Evolutionary conservation across 2,888 invertebrate species (phyloP), one percentile per base, ranked within the genome.

Genomic region (Aplocera efformata): DNA sequence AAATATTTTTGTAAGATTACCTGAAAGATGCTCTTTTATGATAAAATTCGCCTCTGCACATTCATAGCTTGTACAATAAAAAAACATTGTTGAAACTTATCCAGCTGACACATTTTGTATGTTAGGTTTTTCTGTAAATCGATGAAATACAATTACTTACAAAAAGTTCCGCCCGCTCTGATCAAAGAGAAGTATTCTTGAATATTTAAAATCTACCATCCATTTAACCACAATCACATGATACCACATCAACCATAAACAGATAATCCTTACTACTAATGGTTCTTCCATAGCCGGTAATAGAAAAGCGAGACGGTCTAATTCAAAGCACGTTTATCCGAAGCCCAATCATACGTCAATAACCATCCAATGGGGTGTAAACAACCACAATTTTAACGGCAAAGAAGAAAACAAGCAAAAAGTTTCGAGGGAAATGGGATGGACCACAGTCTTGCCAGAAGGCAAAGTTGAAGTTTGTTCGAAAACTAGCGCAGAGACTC

Each of bases 331-430:
- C 45, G 45, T 52, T 52, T 47, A 52, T 48, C 50, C 44, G 36
- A 38, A 42, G 22, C 37, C 67, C 74, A 73, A 76, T 77, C 74
- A 73, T 53, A 62, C 60, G 61, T 58, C 61, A 67, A 73, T 73
- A 67, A 64, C 67, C 52, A 70, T 63, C 56, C 66, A 68, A 50
- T 67, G 64, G 59, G 69, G 74, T 75, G 75, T 73, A 72, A 75
- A 76, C 68, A 69, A 57, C 66, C 66, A 67, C 67, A 68, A 72
- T 74, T 69, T 66, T 64, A 57, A 56, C 51, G 56, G 56, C 51
- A 53, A 43, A 51, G 49, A 53, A 37, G 36, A 53, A 59, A 54
- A 60, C 55, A 60, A 55, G 61, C 59, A 62, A 55, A 63, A 63
- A 64, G 58, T 42, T 43, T 58, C 38, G 26, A 44, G 48, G 36